These are phyloP conservation scores for Loripinus fragilis DNA, from an alignment of 2,888 invertebrate genomes.

Conservation along the genomic window DNA sequence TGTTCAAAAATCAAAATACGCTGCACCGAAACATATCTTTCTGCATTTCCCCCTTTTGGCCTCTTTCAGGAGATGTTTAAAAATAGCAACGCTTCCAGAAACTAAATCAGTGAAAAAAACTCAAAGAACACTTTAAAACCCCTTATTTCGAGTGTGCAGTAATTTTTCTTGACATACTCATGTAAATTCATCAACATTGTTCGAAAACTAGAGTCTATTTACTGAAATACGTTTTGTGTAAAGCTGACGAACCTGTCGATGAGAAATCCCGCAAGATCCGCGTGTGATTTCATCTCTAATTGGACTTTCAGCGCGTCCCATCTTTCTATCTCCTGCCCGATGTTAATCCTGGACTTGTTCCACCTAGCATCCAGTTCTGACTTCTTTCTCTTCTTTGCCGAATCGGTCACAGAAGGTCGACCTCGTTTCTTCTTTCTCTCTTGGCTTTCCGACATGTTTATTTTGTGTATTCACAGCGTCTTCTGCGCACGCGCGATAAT, in stretches of 20 bases:
- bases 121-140: too few relatives aligned
- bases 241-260: constrained; percentile 5
- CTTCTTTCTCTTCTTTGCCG: not conserved
- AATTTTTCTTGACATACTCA: too few relatives aligned
- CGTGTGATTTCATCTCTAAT: not conserved
- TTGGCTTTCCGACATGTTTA: not conserved
- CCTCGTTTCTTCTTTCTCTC: not conserved
- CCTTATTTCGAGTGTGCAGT: too few relatives aligned
- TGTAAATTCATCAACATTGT: too few relatives aligned
- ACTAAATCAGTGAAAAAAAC: too few relatives aligned
- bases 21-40: too few relatives aligned
- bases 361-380: not conserved
- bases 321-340: not conserved
- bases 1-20: too few relatives aligned
- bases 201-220: too few relatives aligned
- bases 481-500: not conserved
- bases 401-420: not conserved
- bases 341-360: not conserved
- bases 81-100: too few relatives aligned
- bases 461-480: not conserved
- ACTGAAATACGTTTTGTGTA: too few relatives aligned
- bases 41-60: too few relatives aligned
- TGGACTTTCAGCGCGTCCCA: not conserved
- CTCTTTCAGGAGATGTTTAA: too few relatives aligned
- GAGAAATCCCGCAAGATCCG: not conserved